Conservation (phyloP, 2,888 invertebrate genomes). For the Lottia gigantea region DNA sequence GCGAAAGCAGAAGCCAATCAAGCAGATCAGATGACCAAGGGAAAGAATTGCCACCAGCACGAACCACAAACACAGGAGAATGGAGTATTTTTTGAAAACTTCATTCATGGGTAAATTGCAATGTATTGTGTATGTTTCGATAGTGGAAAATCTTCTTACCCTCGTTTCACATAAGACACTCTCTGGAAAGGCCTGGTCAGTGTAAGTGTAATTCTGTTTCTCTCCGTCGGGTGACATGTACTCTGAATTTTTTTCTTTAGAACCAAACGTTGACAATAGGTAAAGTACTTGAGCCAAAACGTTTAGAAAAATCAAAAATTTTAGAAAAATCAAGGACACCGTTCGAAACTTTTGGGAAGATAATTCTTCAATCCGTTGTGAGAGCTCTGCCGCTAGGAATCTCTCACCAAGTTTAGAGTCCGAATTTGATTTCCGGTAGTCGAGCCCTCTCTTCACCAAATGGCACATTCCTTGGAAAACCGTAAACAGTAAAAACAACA, state of each 20-base stretch:
- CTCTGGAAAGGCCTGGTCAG: background rate
- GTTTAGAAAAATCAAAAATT: background rate
- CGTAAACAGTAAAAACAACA: background rate
- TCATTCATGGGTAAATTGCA: background rate
- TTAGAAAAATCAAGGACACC: background rate
- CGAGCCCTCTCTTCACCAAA: background rate
- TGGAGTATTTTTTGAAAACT: background rate
- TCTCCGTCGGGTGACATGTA: background rate
- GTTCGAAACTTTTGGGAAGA: background rate
- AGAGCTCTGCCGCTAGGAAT: background rate
- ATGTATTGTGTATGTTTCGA: background rate
- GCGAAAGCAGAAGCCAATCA: background rate
- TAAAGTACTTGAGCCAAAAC: background rate
- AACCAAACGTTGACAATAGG: background rate
- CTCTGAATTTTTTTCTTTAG: background rate
- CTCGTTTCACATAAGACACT: background rate
- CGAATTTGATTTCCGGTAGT: background rate
- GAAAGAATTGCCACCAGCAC: background rate
- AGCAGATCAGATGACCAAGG: background rate
- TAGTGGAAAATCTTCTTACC: background rate
- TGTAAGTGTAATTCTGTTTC: background rate
- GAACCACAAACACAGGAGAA: background rate
- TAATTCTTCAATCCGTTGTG: background rate
- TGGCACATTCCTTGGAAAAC: background rate
- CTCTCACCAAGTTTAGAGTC: background rate